A percentile compares a stretch with the other conserved stretches of the same genome.
Evolutionary conservation across 2,888 invertebrate genomes (phyloP).

Genomic region (Gasteruption jaculator): DNA sequence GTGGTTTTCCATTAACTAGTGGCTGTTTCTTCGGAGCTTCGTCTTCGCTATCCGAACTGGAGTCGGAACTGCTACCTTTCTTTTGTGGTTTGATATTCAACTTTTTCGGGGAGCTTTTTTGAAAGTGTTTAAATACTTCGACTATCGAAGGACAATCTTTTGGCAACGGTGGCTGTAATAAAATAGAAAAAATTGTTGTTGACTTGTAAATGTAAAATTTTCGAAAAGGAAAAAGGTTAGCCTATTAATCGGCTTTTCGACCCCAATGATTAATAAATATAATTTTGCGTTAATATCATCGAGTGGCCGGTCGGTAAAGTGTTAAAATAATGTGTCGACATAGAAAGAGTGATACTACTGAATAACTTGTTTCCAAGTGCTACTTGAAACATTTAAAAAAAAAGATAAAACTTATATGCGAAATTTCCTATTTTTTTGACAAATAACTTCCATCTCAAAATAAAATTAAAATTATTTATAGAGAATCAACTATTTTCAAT

Average conservation of each 20-base stretch:
- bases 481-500: conserved; percentile 8
- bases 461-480: background rate
- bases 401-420: background rate
- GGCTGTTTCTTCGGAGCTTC: conserved; percentile 31
- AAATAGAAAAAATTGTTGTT: too few species aligned
- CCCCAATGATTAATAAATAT: too few species aligned
- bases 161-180: conserved; percentile 59
- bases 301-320: too few species aligned
- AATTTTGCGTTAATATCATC: too few species aligned
- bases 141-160: conserved; percentile 64
- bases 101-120: conserved; percentile 54
- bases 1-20: conserved; percentile 34
- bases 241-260: too few species aligned
- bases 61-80: conserved; percentile 42
- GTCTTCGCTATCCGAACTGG: conserved; percentile 45
- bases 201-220: too few species aligned
- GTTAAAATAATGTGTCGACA: too few species aligned
- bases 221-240: too few species aligned
- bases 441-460: background rate
- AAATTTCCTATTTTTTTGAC: conserved; percentile 3
- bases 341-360: too few species aligned
- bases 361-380: too few species aligned
- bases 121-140: conserved; percentile 60
- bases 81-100: conserved; percentile 43
- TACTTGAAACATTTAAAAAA: too few species aligned